Evolutionary conservation across 2,888 invertebrate genomes (phyloP).

Genomic region (Epinotia brunnichana): DNA sequence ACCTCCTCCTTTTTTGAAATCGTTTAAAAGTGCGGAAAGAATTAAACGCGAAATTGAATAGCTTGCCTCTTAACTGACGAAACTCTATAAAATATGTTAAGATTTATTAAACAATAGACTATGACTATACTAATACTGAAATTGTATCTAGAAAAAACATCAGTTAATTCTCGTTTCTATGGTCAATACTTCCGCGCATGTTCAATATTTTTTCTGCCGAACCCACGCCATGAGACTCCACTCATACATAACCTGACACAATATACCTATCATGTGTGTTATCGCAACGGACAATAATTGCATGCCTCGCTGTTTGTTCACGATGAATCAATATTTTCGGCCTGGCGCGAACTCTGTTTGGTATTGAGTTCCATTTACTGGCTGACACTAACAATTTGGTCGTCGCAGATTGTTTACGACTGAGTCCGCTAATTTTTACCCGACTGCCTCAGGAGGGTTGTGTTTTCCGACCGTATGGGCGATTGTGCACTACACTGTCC

Average conservation of each 20-base stretch:
- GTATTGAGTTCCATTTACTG: not conserved
- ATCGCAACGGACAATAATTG: slow-evolving; percentile 27
- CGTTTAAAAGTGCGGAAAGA: no score
- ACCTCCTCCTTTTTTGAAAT: no score
- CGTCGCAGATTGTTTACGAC: no score
- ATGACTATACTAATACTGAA: not conserved
- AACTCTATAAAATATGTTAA: not conserved
- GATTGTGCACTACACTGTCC: no score
- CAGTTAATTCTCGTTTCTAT: not conserved
- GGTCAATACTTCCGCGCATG: not conserved
- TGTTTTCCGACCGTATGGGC: no score
- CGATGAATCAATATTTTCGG: slow-evolving; percentile 42
- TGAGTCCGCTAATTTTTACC: no score
- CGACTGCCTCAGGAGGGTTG: no score
- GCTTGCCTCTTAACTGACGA: no score
- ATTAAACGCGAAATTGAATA: no score
- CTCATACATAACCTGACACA: not conserved
- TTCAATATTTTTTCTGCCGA: not conserved
- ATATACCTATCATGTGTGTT: slow-evolving; percentile 7
- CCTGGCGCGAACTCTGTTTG: slow-evolving; percentile 14
- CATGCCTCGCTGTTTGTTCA: slow-evolving; percentile 33
- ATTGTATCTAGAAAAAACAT: not conserved
- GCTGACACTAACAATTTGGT: not conserved
- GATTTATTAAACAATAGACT: no score
- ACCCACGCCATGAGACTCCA: not conserved